Evolutionary conservation across 2,797 vertebrate genomes (phyloP).

Genomic region (Gouania willdenowi): DNA sequence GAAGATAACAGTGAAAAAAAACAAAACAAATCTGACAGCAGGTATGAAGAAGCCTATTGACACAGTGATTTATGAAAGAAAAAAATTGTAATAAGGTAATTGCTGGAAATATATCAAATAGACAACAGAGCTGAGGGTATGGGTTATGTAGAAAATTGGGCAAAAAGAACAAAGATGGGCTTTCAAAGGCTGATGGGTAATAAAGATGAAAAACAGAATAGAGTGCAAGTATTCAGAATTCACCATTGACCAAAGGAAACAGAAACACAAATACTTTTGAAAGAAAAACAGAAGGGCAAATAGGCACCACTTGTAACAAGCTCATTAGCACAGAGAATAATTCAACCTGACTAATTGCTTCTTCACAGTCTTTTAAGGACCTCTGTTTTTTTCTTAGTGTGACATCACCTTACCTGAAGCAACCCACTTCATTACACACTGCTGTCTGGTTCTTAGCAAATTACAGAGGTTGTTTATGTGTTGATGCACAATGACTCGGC

Average conservation of each 20-base stretch:
- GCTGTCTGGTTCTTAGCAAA: slow-evolving; percentile 11
- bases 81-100: slow-evolving; percentile 16
- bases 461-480: too few relatives aligned
- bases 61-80: slow-evolving; percentile 12
- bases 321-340: slow-evolving; percentile 55
- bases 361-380: slow-evolving; percentile 34
- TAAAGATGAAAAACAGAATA: background rate
- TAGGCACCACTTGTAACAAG: slow-evolving; percentile 39
- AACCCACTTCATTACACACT: slow-evolving; percentile 30
- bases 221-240: background rate
- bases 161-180: background rate
- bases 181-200: slow-evolving; percentile 7
- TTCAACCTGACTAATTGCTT: slow-evolving; percentile 49
- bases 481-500: too few relatives aligned
- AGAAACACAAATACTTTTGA: slow-evolving; percentile 25
- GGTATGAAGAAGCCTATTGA: slow-evolving; percentile 20
- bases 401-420: slow-evolving; percentile 33
- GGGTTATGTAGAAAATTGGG: slow-evolving; percentile 7
- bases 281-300: slow-evolving; percentile 37
- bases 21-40: slow-evolving; percentile 26
- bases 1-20: slow-evolving; percentile 11
- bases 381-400: slow-evolving; percentile 20
- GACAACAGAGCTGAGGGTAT: background rate
- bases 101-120: slow-evolving; percentile 21
- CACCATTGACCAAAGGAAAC: slow-evolving; percentile 21